Evolutionary conservation across 2,113 vertebrate genomes (phyloP).

Genomic region (Lynx canadensis): DNA sequence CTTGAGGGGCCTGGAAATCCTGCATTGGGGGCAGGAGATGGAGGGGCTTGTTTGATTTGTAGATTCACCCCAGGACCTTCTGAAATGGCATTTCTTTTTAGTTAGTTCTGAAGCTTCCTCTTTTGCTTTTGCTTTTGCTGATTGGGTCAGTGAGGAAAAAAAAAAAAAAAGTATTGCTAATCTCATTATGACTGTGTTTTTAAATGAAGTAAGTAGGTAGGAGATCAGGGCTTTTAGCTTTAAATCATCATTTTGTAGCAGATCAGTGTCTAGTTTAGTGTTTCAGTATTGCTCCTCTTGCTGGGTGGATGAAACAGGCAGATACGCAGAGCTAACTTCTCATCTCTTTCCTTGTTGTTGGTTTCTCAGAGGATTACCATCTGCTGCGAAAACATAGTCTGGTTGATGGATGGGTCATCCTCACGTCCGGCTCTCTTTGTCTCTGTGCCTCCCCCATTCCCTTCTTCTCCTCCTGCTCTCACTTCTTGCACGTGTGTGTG

Average conservation of each 20-base stretch:
- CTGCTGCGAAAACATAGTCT: conserved; percentile 53
- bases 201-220: conserved; percentile 50
- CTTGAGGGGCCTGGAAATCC: conserved; percentile 42
- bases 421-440: not conserved
- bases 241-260: not conserved
- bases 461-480: not conserved
- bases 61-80: conserved; percentile 70
- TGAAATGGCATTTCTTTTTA: conserved; percentile 41
- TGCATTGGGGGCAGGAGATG: not conserved
- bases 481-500: not conserved
- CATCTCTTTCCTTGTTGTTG: not conserved
- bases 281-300: not conserved
- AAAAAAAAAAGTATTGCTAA: not conserved
- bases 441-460: not conserved
- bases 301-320: not conserved
- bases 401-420: conserved; percentile 27
- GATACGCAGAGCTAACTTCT: not conserved
- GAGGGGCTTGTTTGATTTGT: conserved; percentile 61
- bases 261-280: not conserved
- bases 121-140: conserved; percentile 66
- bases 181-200: conserved; percentile 38
- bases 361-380: conserved; percentile 64
- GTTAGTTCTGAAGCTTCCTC: conserved; percentile 41
- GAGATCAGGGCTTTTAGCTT: conserved; percentile 50
- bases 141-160: conserved; percentile 61